Conservation (phyloP, 1,140 invertebrate genomes). For the Dendrolimus punctatus region DNA sequence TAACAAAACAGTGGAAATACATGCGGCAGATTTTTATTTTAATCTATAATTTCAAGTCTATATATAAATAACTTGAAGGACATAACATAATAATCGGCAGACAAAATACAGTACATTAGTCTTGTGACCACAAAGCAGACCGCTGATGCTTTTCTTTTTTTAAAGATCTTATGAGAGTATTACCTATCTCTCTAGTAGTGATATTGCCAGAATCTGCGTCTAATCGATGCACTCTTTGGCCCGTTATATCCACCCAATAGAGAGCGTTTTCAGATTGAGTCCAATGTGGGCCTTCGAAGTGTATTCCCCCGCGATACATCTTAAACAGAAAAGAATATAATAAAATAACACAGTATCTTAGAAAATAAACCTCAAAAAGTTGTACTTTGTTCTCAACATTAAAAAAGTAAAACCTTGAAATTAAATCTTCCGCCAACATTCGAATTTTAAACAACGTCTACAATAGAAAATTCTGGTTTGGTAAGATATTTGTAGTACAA, state of each 20-base stretch:
- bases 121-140: too few relatives aligned
- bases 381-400: background rate
- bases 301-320: conserved; percentile 46
- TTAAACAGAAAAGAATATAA: conserved; percentile 14
- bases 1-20: too few relatives aligned
- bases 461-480: too few relatives aligned
- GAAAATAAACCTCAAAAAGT: background rate
- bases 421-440: too few relatives aligned
- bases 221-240: conserved; percentile 47
- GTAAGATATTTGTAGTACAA: too few relatives aligned
- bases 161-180: conserved; percentile 1
- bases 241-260: conserved; percentile 61
- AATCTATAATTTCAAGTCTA: too few relatives aligned
- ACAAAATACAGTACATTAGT: too few relatives aligned
- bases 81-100: too few relatives aligned
- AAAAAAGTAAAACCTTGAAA: too few relatives aligned
- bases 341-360: background rate
- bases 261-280: conserved; percentile 53
- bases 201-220: conserved; percentile 53
- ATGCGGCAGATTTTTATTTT: too few relatives aligned
- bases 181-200: conserved; percentile 51
- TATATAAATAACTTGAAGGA: too few relatives aligned
- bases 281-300: conserved; percentile 65
- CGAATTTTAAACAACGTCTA: too few relatives aligned
- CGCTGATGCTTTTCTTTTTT: background rate